These are phyloP conservation scores for Caenorhabditis sp. DNA, from an alignment of 2,888 invertebrate species.

Conservation along the genomic window DNA sequence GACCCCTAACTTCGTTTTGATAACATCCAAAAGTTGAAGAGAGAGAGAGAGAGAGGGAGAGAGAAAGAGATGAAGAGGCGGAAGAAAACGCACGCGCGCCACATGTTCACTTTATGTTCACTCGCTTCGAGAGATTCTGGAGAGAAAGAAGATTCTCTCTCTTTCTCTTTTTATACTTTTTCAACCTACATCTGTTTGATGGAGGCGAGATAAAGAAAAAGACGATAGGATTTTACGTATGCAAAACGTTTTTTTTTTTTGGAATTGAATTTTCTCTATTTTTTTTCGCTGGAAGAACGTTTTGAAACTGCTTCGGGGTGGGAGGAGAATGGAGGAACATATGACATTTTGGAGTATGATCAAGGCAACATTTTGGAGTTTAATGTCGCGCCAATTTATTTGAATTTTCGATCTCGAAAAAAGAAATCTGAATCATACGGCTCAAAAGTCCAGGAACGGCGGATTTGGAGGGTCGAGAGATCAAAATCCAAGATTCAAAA, in stretches of 20 bases:
- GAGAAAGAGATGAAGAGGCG: slow-evolving; percentile 24
- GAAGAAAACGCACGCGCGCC: slow-evolving; percentile 39
- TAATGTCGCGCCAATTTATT: background rate
- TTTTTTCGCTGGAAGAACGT: too few relatives aligned
- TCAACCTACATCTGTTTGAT: slow-evolving; percentile 45
- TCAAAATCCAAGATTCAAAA: too few relatives aligned
- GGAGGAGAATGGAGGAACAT: background rate
- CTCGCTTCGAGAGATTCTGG: background rate
- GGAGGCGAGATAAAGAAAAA: too few relatives aligned
- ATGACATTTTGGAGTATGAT: background rate
- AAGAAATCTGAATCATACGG: background rate
- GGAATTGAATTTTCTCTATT: too few relatives aligned
- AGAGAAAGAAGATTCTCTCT: background rate
- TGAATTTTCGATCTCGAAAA: background rate
- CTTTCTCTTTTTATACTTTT: background rate
- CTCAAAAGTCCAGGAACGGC: too few relatives aligned
- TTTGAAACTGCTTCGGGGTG: too few relatives aligned
- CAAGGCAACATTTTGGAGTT: background rate
- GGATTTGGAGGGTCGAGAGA: too few relatives aligned
- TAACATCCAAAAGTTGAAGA: slow-evolving; percentile 7
- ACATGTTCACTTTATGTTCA: slow-evolving; percentile 55
- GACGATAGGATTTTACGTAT: too few relatives aligned
- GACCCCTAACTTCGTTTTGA: slow-evolving; percentile 18
- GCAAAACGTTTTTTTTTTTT: too few relatives aligned
- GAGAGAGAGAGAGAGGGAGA: background rate